phyloP scores from a whole-genome alignment of 2,888 invertebrate species.

The Drosophila emarginata region DNA sequence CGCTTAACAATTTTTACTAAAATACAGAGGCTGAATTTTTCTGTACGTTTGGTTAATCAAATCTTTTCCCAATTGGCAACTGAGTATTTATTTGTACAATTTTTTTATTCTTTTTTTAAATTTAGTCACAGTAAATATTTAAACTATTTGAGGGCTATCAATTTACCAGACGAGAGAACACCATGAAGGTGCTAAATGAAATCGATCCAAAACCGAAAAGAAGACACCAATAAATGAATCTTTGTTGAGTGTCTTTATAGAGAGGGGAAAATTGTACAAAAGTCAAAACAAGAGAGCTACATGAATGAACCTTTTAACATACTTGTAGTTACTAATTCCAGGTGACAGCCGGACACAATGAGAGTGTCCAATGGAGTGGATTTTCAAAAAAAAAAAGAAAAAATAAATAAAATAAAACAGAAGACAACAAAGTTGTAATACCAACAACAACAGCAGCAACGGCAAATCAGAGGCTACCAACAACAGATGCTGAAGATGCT shows the following conservation, averaged over 20 bases:
- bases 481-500: constrained; percentile 39
- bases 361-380: constrained; percentile 51
- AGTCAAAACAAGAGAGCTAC: constrained; percentile 73
- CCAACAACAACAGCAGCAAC: constrained; percentile 56
- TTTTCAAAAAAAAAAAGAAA: constrained; percentile 62
- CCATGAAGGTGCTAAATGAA: constrained; percentile 78
- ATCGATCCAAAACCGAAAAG: constrained; percentile 67
- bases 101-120: background rate
- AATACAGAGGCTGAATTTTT: too few species aligned
- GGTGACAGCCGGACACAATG: constrained; percentile 73
- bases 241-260: constrained; percentile 5
- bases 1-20: too few species aligned
- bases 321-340: constrained; percentile 79
- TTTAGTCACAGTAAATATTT: constrained; percentile 57
- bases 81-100: background rate
- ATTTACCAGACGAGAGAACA: constrained; percentile 68
- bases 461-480: constrained; percentile 68
- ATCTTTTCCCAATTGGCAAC: too few species aligned
- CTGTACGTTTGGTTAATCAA: too few species aligned
- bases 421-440: constrained; percentile 71
- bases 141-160: constrained; percentile 69
- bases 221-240: constrained; percentile 30
- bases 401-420: constrained; percentile 52
- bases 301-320: constrained; percentile 79
- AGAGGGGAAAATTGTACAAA: constrained; percentile 49